Conservation (phyloP, 2,797 vertebrate species). For the Caiman crocodilus region DNA sequence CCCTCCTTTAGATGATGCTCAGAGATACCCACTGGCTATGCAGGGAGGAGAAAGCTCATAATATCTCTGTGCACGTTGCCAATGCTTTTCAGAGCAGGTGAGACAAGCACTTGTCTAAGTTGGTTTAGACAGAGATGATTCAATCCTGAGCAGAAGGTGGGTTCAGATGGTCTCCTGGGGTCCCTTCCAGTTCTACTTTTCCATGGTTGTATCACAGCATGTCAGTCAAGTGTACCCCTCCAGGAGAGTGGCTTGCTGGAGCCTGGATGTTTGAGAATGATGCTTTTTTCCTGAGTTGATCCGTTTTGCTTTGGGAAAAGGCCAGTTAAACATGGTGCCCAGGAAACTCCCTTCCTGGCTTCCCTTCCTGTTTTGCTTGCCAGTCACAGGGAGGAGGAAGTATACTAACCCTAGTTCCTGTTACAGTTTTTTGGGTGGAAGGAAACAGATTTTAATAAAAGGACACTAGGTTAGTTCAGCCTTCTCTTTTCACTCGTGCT, state of each 20-base stretch:
- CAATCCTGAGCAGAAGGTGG: neutral
- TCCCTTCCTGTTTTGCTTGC: neutral
- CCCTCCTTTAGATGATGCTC: no score
- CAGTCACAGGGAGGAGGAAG: neutral
- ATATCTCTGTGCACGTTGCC: no score
- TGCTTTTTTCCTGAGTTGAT: neutral
- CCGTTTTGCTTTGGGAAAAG: neutral
- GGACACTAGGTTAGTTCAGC: neutral
- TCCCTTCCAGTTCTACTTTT: no score
- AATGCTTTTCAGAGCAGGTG: no score
- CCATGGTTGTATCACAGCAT: no score
- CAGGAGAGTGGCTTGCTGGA: neutral
- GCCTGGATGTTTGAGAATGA: neutral
- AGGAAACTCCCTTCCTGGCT: neutral
- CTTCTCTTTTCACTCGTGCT: neutral
- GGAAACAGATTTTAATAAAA: fast-evolving
- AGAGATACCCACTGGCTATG: no score
- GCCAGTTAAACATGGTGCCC: neutral
- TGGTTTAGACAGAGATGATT: neutral
- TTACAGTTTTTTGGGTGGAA: neutral
- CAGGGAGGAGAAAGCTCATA: no score
- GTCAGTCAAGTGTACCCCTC: neutral
- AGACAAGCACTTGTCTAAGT: no score
- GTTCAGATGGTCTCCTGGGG: no score
- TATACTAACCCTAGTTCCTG: neutral